Evolutionary conservation across 2,113 vertebrate genomes (phyloP).

Genomic region (Cyphomyrus discorhynchus): DNA sequence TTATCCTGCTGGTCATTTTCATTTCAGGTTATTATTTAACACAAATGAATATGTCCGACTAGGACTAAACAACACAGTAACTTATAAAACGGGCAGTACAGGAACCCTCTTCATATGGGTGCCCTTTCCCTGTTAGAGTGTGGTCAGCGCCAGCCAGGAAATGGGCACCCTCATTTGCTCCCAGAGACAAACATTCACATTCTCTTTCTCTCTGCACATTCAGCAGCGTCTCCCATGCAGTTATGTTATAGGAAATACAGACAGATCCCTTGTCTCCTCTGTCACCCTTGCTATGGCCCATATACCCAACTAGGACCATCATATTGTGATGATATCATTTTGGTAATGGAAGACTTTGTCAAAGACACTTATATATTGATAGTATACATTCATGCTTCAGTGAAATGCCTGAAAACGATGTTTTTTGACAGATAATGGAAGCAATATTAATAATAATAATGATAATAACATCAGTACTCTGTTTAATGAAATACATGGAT

Average conservation of each 20-base stretch:
- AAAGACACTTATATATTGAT: constrained; percentile 33
- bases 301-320: constrained; percentile 12
- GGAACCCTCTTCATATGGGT: neutral
- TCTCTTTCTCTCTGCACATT: neutral
- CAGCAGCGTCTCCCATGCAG: neutral
- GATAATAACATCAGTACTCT: neutral
- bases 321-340: constrained; percentile 30
- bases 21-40: constrained; percentile 29
- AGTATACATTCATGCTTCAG: neutral
- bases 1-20: constrained; percentile 45
- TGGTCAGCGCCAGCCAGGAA: neutral
- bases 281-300: neutral
- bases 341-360: constrained; percentile 58
- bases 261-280: neutral
- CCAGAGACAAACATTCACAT: neutral
- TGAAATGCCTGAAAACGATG: neutral
- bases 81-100: constrained; percentile 30
- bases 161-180: neutral
- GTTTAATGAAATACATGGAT: neutral
- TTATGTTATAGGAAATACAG: neutral
- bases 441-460: neutral
- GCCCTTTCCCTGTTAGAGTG: constrained; percentile 6
- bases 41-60: constrained; percentile 45
- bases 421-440: neutral
- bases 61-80: constrained; percentile 54